Percentiles rank a stretch among this genome's conserved stretches.
These are phyloP conservation scores for Dysmachus trigonus DNA, from an alignment of 2,888 invertebrate genomes.

Conservation along the genomic window DNA sequence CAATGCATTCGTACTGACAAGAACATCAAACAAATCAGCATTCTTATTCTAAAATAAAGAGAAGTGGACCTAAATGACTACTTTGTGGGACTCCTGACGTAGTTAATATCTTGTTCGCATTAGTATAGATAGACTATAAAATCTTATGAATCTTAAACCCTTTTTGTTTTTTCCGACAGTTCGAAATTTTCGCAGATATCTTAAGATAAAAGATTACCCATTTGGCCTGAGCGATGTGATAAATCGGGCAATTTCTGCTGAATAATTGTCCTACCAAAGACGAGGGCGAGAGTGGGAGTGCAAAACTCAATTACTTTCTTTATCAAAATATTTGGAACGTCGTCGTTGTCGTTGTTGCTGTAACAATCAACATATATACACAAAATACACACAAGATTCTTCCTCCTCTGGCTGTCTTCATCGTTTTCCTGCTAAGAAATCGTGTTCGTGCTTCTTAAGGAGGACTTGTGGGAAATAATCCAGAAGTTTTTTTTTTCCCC, in stretches of 20 bases:
- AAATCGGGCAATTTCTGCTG: neutral
- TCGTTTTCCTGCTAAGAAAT: neutral
- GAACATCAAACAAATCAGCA: no score
- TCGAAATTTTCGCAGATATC: neutral
- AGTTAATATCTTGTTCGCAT: no score
- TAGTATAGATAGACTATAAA: no score
- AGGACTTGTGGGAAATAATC: neutral
- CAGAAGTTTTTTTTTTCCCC: slow-evolving; percentile 18
- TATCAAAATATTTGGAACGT: neutral
- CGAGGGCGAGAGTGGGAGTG: no score
- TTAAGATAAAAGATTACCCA: neutral
- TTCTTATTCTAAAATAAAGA: no score
- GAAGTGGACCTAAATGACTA: no score
- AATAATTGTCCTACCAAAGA: neutral
- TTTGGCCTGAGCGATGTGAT: neutral
- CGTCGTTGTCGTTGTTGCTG: neutral
- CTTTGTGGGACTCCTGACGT: no score
- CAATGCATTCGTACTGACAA: no score
- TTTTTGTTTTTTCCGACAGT: no score
- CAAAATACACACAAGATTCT: neutral
- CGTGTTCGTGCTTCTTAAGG: neutral
- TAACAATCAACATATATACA: no score
- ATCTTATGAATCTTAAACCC: no score
- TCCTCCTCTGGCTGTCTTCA: neutral
- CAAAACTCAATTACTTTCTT: neutral